A percentile compares a stretch with the other conserved stretches of the same genome.
phyloP scores from a whole-genome alignment of 2,797 vertebrate species.

The Carcharodon carcharias region DNA sequence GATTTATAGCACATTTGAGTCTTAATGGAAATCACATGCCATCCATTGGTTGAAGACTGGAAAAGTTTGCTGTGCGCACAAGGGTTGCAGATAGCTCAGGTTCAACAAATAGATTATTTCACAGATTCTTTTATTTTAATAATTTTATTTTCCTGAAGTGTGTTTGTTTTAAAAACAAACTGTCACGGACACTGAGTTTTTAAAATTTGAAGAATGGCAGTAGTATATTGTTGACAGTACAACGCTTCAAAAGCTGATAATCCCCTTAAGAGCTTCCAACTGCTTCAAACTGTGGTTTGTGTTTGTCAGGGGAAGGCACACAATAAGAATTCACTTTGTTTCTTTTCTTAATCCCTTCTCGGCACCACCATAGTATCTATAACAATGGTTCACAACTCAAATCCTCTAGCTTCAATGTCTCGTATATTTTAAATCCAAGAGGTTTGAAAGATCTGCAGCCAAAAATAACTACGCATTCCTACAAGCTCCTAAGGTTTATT shows the following conservation, averaged over 20 bases:
- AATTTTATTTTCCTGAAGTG: constrained; percentile 4
- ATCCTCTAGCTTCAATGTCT: constrained; percentile 22
- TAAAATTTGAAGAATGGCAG: background rate
- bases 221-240: background rate
- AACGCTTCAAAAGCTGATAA: background rate
- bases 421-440: constrained; percentile 2
- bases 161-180: background rate
- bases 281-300: background rate
- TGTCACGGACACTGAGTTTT: background rate
- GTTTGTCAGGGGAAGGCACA: background rate
- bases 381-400: constrained; percentile 16
- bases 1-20: constrained; percentile 53
- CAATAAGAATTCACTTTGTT: constrained; percentile 34
- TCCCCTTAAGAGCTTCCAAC: constrained; percentile 24
- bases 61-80: constrained; percentile 39
- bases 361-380: background rate
- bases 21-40: constrained; percentile 58
- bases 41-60: constrained; percentile 49
- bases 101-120: background rate
- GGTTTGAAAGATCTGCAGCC: constrained; percentile 17
- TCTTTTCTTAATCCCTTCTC: constrained; percentile 33
- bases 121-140: background rate
- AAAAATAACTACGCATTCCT: background rate
- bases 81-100: background rate
- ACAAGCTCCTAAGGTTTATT: background rate